Conservation (phyloP, 2,113 vertebrate species). For the Halcyon malimbica region DNA sequence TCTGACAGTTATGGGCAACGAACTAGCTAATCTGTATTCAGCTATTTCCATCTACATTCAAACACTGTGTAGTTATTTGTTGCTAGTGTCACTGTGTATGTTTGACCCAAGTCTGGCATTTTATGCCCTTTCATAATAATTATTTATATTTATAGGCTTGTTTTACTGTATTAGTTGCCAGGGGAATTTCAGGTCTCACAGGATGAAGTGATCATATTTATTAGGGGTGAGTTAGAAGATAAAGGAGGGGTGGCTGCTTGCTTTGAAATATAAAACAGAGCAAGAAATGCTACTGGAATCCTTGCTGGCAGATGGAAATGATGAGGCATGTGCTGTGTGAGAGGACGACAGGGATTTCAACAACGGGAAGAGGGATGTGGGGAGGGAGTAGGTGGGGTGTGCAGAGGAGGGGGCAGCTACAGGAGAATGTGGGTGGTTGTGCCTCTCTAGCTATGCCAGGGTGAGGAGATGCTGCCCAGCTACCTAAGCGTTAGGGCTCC, state of each 20-base stretch:
- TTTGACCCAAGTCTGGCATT: slow-evolving; percentile 25
- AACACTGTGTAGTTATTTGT: neutral
- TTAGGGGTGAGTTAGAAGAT: slow-evolving; percentile 7
- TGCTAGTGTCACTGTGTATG: neutral
- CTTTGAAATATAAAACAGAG: neutral
- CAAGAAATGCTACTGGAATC: neutral
- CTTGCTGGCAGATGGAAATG: neutral
- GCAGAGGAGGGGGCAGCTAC: neutral
- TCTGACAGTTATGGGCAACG: slow-evolving; percentile 40
- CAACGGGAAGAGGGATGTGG: fast-evolving
- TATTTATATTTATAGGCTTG: slow-evolving; percentile 56
- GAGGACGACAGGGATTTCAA: neutral
- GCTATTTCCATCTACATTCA: neutral
- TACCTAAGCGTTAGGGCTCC: neutral
- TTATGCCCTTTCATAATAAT: slow-evolving; percentile 53
- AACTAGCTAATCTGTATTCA: slow-evolving; percentile 23
- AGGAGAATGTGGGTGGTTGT: neutral
- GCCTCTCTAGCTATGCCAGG: too few species aligned
- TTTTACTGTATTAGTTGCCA: slow-evolving; percentile 11
- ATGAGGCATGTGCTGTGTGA: neutral
- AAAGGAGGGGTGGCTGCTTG: neutral
- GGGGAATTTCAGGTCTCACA: neutral
- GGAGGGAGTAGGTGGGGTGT: neutral
- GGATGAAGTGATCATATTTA: slow-evolving; percentile 29
- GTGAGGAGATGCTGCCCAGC: neutral